These are phyloP conservation scores for Coluber constrictor DNA, from an alignment of 2,797 vertebrate genomes.

Conservation along the genomic window DNA sequence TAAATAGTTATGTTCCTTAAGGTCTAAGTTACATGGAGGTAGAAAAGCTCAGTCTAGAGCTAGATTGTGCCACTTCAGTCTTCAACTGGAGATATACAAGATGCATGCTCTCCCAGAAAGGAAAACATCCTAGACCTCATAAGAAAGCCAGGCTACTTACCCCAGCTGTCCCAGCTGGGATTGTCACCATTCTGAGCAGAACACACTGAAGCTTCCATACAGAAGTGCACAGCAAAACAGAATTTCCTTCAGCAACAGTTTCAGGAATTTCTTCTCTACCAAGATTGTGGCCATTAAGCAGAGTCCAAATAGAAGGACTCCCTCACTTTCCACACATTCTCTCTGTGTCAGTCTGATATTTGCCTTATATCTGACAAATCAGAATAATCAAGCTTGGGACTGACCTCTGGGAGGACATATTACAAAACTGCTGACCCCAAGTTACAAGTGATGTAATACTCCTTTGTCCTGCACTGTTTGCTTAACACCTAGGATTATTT, in stretches of 20 bases:
- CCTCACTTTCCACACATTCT: background rate
- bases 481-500: background rate
- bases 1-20: rapidly evolving
- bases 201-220: background rate
- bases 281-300: background rate
- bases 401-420: background rate
- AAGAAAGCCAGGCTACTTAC: background rate
- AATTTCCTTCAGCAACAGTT: background rate
- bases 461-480: background rate
- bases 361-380: background rate
- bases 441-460: background rate
- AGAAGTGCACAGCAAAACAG: background rate
- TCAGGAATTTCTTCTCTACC: background rate
- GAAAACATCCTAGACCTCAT: background rate
- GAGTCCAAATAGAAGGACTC: background rate
- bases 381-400: background rate
- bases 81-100: background rate
- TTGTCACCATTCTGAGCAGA: background rate
- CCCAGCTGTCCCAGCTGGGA: background rate
- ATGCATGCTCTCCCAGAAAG: background rate
- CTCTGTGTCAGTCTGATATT: background rate
- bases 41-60: background rate
- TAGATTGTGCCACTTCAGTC: background rate
- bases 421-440: background rate
- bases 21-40: background rate